These are phyloP conservation scores for Acanthosepion lycidas DNA, from an alignment of 2,888 invertebrate species.

Conservation along the genomic window DNA sequence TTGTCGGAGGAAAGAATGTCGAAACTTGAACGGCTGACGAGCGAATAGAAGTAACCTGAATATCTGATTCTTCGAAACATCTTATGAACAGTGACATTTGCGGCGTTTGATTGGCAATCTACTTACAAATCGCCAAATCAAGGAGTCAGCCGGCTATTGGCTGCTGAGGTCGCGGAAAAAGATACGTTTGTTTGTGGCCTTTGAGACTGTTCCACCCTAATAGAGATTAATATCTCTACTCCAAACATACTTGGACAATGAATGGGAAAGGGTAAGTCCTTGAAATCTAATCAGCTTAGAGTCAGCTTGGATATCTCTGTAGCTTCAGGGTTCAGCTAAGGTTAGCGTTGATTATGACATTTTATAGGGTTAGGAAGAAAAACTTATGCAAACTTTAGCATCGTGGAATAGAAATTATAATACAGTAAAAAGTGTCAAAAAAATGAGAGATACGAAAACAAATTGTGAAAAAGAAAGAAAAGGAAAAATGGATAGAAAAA, in stretches of 20 bases:
- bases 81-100: background rate
- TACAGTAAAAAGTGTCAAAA: too few relatives aligned
- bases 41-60: background rate
- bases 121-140: background rate
- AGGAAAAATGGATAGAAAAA: too few relatives aligned
- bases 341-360: too few relatives aligned
- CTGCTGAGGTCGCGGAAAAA: background rate
- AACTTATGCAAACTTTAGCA: too few relatives aligned
- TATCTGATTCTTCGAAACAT: background rate
- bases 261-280: too few relatives aligned
- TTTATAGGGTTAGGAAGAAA: too few relatives aligned
- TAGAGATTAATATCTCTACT: background rate
- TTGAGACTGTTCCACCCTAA: background rate
- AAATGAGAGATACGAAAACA: too few relatives aligned
- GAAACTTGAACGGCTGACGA: background rate
- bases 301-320: too few relatives aligned
- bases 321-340: too few relatives aligned
- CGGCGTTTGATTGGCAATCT: background rate
- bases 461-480: too few relatives aligned
- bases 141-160: background rate
- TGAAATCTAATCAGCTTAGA: too few relatives aligned
- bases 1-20: background rate
- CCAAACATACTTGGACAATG: background rate
- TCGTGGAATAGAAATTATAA: too few relatives aligned
- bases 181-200: background rate